Conservation (phyloP, 2,113 vertebrate species). For the Mesembrinibis cayennensis region DNA sequence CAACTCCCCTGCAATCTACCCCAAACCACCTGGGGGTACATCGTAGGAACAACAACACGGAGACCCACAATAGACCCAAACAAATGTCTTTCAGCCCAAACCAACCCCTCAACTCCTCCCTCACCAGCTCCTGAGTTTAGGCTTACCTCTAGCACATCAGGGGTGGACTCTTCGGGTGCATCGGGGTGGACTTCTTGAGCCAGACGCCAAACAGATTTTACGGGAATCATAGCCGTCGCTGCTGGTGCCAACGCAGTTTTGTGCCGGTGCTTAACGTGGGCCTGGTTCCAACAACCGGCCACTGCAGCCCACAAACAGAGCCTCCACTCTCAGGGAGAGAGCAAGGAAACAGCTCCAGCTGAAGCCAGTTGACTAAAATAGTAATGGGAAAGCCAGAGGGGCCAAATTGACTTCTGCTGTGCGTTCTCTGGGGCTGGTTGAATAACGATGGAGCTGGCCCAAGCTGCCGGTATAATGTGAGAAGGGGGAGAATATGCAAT, state of each 20-base stretch:
- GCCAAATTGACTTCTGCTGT: neutral
- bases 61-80: accelerated
- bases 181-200: accelerated
- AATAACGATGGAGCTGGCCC: neutral
- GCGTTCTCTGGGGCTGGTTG: neutral
- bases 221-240: accelerated
- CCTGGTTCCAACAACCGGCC: neutral
- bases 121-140: neutral
- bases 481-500: neutral
- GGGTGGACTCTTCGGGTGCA: too few species aligned
- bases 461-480: neutral
- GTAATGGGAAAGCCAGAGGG: neutral
- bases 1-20: neutral
- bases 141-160: neutral
- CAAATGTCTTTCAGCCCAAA: neutral
- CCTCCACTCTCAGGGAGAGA: neutral
- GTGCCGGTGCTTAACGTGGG: accelerated
- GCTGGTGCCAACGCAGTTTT: neutral
- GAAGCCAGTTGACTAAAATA: neutral
- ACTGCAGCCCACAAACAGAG: accelerated
- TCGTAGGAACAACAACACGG: neutral
- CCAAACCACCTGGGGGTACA: accelerated
- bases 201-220: neutral
- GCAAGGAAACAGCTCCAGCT: neutral
- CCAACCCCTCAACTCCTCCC: neutral